Evolutionary conservation across 1,140 invertebrate species (phyloP), one percentile per base, ranked within the genome.

Genomic region (Megalonaias nervosa): DNA sequence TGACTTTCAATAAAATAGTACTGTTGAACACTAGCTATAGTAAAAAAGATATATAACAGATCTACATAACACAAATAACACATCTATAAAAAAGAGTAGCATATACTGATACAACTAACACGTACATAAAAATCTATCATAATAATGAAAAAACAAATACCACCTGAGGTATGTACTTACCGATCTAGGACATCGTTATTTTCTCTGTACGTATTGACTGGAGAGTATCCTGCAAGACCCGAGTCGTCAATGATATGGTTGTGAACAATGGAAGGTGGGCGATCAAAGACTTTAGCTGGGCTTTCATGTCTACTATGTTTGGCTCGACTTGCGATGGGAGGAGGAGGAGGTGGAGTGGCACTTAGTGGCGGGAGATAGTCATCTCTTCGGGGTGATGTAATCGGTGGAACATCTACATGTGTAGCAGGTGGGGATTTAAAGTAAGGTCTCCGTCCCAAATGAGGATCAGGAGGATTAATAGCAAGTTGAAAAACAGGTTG

Each of bases 161-260:
- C 38, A 48, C 38, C 38, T 48, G 23, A 58, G 23, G 26, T 14
- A 72, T n/a, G 9, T 59, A 78, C 76, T 73, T 64, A 78, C 76
- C 76, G 61, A 74, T 78, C 76, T 23, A 78, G 76, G 55, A 59
- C 66, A 64, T 78, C 76, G 67, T 78, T 48, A 9, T 48, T 78
- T 73, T 74, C 70, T 65, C 71, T 73, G 71, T 78, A 74, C 23
- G 76, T 78, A 31, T 78, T 48, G 38, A 48, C 76, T 64, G 71
- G 76, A 6, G 76, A 66, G 69, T 73, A 78, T 64, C 76, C 76
- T 78, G 76, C 76, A 78, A 78, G 73, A 73, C 76, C 76, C 55
- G 76, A 78, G 71, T 78, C 76, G 73, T 72, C 76, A 73, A 78
- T 72, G 70, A 73, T 78, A 73, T 78, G 66, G 31, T 71, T 67